phyloP scores from a whole-genome alignment of 1,140 invertebrate species.

The Euglossa dilemma region DNA sequence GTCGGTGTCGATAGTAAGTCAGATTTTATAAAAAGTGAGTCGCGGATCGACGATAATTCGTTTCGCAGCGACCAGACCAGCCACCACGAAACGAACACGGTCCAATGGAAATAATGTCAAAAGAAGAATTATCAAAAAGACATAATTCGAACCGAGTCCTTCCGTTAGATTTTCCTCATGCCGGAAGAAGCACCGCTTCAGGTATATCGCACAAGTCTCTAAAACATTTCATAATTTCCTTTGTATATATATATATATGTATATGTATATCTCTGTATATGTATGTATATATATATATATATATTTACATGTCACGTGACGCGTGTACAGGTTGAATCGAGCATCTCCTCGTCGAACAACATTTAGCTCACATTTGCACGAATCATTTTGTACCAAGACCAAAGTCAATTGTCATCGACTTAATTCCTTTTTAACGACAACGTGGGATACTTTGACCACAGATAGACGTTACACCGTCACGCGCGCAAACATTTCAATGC shows the following conservation, averaged over 20 bases:
- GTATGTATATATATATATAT: constrained; percentile 14
- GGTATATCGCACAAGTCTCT: constrained; percentile 27
- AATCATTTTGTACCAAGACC: background rate
- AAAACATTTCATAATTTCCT: constrained; percentile 22
- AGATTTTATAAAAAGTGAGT: constrained; percentile 26
- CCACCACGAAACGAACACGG: background rate
- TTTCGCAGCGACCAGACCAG: background rate
- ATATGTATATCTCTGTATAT: constrained; percentile 18
- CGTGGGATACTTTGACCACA: no score
- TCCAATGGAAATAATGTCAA: constrained; percentile 30
- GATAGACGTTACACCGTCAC: no score
- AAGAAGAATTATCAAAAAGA: constrained; percentile 45
- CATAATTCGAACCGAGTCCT: constrained; percentile 14
- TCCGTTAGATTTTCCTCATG: background rate
- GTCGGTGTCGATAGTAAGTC: background rate
- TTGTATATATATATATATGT: constrained; percentile 15
- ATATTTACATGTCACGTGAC: constrained; percentile 19
- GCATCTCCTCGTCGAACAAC: background rate
- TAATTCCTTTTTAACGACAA: background rate
- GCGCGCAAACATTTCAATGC: no score
- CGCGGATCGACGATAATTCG: background rate
- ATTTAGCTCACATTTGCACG: background rate
- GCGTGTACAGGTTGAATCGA: background rate
- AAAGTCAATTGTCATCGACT: background rate
- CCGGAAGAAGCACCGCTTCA: constrained; percentile 6